These are phyloP conservation scores for Seira sanloemensis DNA, from an alignment of 2,888 invertebrate species.

Conservation along the genomic window DNA sequence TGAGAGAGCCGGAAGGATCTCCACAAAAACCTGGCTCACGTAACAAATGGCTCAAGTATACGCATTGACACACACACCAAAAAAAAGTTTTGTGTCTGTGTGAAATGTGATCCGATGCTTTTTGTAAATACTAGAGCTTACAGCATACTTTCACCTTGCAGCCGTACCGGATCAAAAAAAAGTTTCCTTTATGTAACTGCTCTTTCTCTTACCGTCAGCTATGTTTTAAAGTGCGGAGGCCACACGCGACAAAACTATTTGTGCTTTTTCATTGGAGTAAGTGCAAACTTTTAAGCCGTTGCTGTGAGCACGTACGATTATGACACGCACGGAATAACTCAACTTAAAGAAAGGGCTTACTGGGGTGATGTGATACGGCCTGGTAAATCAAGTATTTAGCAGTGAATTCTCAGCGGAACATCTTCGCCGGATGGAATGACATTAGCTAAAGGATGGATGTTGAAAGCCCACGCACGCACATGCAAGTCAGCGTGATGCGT, in stretches of 20 bases:
- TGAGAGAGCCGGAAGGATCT: background rate
- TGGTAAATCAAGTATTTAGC: background rate
- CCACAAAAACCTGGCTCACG: background rate
- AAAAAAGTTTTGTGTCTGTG: background rate
- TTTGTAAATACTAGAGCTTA: too few relatives aligned
- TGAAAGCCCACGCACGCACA: conserved; percentile 48
- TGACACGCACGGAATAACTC: background rate
- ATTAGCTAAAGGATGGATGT: background rate
- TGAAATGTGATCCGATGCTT: background rate
- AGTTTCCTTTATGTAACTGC: too few relatives aligned
- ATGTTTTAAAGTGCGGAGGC: too few relatives aligned
- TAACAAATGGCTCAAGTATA: background rate
- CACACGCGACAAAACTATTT: too few relatives aligned
- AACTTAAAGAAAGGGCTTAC: background rate
- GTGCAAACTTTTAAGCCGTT: background rate
- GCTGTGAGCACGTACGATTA: background rate
- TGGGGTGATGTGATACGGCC: background rate
- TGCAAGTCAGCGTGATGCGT: conserved; percentile 51
- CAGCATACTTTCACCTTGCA: too few relatives aligned
- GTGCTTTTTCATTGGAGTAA: too few relatives aligned
- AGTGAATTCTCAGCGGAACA: background rate
- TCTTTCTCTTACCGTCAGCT: too few relatives aligned
- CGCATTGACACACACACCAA: background rate
- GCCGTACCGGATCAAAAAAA: too few relatives aligned
- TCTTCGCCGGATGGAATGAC: background rate